Conservation (phyloP, 2,888 invertebrate species). For the Monoplex corrugatus region DNA sequence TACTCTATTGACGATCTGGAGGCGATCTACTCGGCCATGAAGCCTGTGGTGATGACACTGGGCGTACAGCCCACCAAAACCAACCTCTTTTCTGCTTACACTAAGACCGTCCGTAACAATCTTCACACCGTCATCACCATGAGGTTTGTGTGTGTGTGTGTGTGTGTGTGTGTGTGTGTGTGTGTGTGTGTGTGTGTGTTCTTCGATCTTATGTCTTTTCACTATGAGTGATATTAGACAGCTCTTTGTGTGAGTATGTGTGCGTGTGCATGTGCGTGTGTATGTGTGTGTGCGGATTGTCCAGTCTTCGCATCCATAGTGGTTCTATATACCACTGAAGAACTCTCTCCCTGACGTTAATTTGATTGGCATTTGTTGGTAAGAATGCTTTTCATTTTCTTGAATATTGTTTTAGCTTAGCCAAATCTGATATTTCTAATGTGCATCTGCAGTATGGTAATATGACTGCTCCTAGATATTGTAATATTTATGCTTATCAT, state of each 20-base stretch:
- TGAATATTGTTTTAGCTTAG: no score
- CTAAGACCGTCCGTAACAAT: constrained; percentile 80
- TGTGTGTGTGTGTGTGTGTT: background rate
- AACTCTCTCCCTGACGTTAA: no score
- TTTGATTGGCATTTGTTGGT: no score
- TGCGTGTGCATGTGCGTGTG: background rate
- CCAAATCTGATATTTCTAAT: no score
- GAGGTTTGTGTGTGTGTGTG: constrained; percentile 78
- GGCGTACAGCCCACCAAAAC: constrained; percentile 90
- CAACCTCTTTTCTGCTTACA: constrained; percentile 81
- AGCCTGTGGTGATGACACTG: constrained; percentile 88
- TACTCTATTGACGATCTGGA: constrained; percentile 81
- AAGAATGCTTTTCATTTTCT: no score
- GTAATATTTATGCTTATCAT: no score
- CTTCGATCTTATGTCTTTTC: background rate
- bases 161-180: background rate
- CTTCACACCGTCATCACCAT: constrained; percentile 82
- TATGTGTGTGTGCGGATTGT: background rate
- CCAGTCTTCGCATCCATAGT: no score
- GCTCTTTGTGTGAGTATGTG: background rate
- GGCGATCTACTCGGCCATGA: constrained; percentile 88
- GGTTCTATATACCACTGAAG: no score
- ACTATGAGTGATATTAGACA: no score
- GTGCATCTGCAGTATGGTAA: no score
- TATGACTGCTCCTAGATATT: no score